Evolutionary conservation across 1,140 invertebrate genomes (phyloP).

Genomic region (Geopemphigus sp.): DNA sequence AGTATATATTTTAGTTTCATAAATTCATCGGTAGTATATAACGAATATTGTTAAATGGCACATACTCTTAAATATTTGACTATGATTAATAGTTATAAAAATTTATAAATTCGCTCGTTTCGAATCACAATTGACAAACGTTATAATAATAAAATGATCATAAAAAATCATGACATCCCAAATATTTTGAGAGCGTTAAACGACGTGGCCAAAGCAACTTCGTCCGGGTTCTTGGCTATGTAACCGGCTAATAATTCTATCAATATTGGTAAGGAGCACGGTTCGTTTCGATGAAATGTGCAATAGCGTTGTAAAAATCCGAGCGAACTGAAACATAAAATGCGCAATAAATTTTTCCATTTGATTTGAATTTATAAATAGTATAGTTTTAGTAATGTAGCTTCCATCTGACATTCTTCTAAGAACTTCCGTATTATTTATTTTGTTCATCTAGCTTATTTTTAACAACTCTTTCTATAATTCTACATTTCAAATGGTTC

Average conservation of each 20-base stretch:
- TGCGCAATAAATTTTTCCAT: too few species aligned
- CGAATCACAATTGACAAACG: neutral
- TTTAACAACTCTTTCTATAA: too few species aligned
- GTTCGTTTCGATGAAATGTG: slow-evolving; percentile 94
- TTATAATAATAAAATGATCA: neutral
- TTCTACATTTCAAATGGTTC: too few species aligned
- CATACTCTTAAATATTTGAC: neutral
- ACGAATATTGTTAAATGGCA: slow-evolving; percentile 27
- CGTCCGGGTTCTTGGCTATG: slow-evolving; percentile 79
- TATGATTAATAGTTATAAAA: neutral
- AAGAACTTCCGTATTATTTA: too few species aligned
- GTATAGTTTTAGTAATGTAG: too few species aligned
- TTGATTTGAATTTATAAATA: too few species aligned
- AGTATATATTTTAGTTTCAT: slow-evolving; percentile 27
- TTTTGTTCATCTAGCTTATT: too few species aligned
- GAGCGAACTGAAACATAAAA: slow-evolving; percentile 59
- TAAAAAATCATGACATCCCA: slow-evolving; percentile 61
- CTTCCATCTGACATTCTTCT: too few species aligned
- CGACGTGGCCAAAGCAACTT: slow-evolving; percentile 87
- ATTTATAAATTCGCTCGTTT: neutral
- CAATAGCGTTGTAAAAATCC: slow-evolving; percentile 74
- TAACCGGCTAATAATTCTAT: slow-evolving; percentile 92
- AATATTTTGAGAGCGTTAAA: slow-evolving; percentile 92
- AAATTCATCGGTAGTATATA: neutral
- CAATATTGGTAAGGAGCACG: slow-evolving; percentile 86